Conservation (phyloP, 2,113 vertebrate species). For the Trogon surrucura region DNA sequence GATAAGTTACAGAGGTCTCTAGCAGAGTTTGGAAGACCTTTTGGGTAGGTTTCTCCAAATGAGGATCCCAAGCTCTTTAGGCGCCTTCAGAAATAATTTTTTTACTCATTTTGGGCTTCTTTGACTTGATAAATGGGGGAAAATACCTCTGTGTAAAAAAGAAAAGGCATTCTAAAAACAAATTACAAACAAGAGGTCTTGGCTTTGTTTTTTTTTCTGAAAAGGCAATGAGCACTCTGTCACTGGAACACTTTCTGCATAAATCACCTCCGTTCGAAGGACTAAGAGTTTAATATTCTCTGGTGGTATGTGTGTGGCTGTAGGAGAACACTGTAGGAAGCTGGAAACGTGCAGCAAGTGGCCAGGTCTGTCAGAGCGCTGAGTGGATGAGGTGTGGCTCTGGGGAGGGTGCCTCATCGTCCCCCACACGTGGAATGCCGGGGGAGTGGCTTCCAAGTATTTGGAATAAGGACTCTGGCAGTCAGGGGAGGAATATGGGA, state of each 20-base stretch:
- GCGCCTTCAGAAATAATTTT: neutral
- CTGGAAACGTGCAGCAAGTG: neutral
- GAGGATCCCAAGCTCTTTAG: neutral
- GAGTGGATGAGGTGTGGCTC: neutral
- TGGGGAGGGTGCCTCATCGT: neutral
- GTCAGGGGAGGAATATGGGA: neutral
- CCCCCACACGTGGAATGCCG: fast-evolving
- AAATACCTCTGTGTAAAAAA: neutral
- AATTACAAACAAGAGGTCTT: neutral
- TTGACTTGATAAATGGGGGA: neutral
- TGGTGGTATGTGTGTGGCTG: neutral
- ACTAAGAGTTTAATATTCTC: neutral
- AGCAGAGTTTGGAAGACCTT: neutral
- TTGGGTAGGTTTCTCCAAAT: neutral
- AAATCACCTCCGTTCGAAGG: neutral
- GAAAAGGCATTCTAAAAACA: neutral
- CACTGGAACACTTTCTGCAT: neutral
- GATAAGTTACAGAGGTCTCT: neutral
- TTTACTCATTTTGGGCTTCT: neutral
- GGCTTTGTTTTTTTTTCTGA: neutral
- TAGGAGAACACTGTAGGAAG: neutral
- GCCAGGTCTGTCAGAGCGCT: neutral
- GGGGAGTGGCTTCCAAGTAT: constrained; percentile 10
- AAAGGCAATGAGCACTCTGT: neutral
- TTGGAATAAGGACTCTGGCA: neutral